Conservation (phyloP, 2,113 vertebrate genomes). For the Etia nguti region DNA sequence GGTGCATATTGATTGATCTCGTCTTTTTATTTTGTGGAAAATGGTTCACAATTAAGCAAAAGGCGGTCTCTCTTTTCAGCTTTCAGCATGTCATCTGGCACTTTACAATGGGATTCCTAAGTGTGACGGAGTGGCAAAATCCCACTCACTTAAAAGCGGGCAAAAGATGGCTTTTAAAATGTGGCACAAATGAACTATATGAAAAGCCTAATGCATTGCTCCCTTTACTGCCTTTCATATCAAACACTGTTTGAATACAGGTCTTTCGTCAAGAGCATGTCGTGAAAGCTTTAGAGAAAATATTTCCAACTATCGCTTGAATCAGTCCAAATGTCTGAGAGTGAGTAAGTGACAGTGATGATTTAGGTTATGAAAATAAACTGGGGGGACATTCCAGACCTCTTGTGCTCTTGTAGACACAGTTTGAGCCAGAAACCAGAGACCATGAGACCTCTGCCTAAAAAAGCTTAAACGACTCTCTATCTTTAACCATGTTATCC, state of each 20-base stretch:
- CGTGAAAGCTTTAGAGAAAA: background rate
- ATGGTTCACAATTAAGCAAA: background rate
- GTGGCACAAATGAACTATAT: background rate
- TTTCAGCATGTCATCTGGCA: background rate
- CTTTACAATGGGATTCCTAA: background rate
- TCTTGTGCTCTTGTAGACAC: background rate
- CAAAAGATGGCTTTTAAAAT: background rate
- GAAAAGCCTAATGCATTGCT: background rate
- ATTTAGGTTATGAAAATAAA: slow-evolving; percentile 36
- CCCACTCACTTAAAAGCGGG: background rate
- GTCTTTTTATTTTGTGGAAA: background rate
- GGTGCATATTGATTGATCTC: background rate
- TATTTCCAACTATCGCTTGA: background rate
- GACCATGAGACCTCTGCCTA: background rate
- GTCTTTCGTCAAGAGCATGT: background rate
- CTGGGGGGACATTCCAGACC: slow-evolving; percentile 7
- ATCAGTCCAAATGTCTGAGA: background rate
- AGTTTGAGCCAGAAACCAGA: background rate
- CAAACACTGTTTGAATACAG: background rate
- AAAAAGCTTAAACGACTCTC: background rate
- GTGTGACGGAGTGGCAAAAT: background rate
- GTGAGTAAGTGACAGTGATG: background rate
- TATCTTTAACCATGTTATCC: background rate
- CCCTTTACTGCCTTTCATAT: background rate
- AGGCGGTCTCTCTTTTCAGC: background rate